These are phyloP conservation scores for Ophioderma brevispina DNA, from an alignment of 35 echinoderm and acorn worm genomes.

Conservation along the genomic window DNA sequence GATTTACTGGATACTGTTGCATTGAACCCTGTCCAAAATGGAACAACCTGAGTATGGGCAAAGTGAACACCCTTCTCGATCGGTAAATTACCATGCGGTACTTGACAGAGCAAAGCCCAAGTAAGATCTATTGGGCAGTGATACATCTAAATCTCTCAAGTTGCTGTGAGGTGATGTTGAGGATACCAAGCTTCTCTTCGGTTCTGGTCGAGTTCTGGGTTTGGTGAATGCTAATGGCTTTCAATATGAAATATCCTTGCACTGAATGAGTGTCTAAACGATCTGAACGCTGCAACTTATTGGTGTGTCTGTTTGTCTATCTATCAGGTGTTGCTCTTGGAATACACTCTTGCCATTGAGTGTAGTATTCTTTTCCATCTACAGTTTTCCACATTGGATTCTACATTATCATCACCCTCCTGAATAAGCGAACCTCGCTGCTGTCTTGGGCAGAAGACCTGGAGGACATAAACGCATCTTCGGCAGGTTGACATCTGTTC, in stretches of 20 bases:
- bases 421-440: neutral
- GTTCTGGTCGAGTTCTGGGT: neutral
- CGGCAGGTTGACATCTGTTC: neutral
- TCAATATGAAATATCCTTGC: neutral
- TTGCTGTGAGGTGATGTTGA: neutral
- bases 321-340: neutral
- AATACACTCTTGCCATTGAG: conserved; percentile 28
- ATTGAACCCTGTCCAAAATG: no score
- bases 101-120: no score
- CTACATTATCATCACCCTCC: conserved; percentile 28
- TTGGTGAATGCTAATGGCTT: neutral
- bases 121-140: no score
- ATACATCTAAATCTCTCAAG: no score
- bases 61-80: no score
- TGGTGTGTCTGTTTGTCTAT: neutral
- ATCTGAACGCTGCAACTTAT: neutral
- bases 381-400: conserved; percentile 26
- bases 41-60: no score
- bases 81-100: no score
- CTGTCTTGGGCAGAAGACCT: neutral
- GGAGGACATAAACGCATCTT: conserved; percentile 19
- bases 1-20: no score
- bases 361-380: conserved; percentile 37
- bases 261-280: neutral
- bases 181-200: neutral